Percentiles rank a stretch among this genome's conserved stretches.
These are phyloP conservation scores for Limnephilus lunatus DNA, from an alignment of 2,888 invertebrate genomes.

Conservation along the genomic window DNA sequence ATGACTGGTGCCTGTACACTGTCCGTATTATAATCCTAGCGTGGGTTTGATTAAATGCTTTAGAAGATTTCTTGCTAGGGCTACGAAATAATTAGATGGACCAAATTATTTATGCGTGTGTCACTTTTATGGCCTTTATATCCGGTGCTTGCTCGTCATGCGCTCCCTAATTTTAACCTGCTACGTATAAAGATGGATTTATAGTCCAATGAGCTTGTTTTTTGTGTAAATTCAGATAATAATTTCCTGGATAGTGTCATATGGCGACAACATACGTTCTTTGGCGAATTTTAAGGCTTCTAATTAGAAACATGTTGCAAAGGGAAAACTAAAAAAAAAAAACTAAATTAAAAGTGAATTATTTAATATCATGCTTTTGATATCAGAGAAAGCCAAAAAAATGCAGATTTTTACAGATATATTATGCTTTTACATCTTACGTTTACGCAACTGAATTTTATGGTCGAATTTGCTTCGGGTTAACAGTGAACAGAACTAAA, in stretches of 20 bases:
- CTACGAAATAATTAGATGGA: conserved; percentile 57
- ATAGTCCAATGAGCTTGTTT: neutral
- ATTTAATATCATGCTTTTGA: too few relatives aligned
- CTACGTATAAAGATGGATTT: neutral
- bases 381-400: neutral
- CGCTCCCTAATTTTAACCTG: neutral
- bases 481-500: neutral
- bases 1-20: neutral
- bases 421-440: too few relatives aligned
- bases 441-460: neutral
- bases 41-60: conserved; percentile 17
- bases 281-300: conserved; percentile 20
- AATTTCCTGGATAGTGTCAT: conserved; percentile 5
- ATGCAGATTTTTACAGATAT: neutral
- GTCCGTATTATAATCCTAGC: conserved; percentile 11
- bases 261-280: neutral
- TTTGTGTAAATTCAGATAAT: neutral
- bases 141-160: conserved; percentile 49
- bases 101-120: conserved; percentile 59
- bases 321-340: too few relatives aligned
- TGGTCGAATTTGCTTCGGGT: neutral
- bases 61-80: conserved; percentile 32
- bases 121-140: conserved; percentile 61
- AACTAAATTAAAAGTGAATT: too few relatives aligned
- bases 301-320: too few relatives aligned